Conservation (phyloP, 2,113 vertebrate species). For the Passer domesticus region DNA sequence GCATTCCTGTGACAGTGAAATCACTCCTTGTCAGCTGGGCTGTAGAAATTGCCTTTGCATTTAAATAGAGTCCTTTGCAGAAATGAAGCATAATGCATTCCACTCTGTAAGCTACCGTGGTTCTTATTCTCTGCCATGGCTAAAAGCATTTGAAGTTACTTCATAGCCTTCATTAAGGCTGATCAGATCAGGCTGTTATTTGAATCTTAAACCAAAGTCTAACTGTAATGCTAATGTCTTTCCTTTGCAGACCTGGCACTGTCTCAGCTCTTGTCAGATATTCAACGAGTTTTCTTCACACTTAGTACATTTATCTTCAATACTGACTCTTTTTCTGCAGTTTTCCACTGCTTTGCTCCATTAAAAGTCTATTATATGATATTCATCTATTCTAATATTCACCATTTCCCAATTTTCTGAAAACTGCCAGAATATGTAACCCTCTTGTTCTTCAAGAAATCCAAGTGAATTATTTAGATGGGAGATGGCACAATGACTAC, state of each 20-base stretch:
- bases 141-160: background rate
- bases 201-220: background rate
- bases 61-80: background rate
- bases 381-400: slow-evolving; percentile 1
- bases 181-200: background rate
- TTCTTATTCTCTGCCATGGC: background rate
- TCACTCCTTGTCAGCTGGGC: background rate
- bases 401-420: background rate
- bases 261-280: background rate
- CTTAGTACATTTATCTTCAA: background rate
- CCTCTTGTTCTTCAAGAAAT: background rate
- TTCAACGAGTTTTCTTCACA: background rate
- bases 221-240: background rate
- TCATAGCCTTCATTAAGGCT: background rate
- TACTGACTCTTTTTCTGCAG: background rate
- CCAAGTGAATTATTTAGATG: background rate
- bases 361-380: background rate
- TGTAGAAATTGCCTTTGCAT: background rate
- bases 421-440: background rate
- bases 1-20: background rate
- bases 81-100: background rate
- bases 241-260: background rate
- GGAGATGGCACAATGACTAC: background rate
- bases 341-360: background rate
- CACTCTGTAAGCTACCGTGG: background rate